A percentile compares a stretch with the other conserved stretches of the same genome.
phyloP scores from a whole-genome alignment of 2,888 invertebrate species.

The Shargacucullia verbasci region DNA sequence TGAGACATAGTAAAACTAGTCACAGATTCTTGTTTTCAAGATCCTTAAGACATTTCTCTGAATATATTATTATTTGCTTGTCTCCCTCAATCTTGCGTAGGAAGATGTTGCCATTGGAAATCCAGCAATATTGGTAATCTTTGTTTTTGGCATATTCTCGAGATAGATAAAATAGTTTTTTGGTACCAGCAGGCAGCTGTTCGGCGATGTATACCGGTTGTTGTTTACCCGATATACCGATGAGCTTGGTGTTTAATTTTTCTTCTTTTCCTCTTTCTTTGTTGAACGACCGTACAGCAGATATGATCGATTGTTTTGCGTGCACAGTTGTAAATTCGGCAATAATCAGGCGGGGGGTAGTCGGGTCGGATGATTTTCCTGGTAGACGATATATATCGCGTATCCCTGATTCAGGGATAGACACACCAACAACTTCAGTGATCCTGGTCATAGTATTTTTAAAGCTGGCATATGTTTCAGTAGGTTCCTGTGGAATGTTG shows the following conservation, averaged over 20 bases:
- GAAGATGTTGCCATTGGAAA: neutral
- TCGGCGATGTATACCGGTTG: slow-evolving; percentile 1
- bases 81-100: neutral
- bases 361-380: neutral
- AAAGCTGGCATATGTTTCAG: neutral
- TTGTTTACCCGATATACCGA: slow-evolving; percentile 1
- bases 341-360: slow-evolving; percentile 7
- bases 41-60: neutral
- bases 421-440: slow-evolving; percentile 3
- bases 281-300: neutral
- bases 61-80: neutral
- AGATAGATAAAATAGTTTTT: slow-evolving; percentile 1
- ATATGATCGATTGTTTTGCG: slow-evolving; percentile 5
- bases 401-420: neutral
- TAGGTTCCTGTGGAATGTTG: slow-evolving; percentile 5
- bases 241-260: too few species aligned
- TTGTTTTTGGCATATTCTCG: neutral
- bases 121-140: neutral
- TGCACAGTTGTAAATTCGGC: slow-evolving; percentile 3
- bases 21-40: neutral
- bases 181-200: slow-evolving; percentile 1
- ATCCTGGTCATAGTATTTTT: too few species aligned
- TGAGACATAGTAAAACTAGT: too few species aligned
- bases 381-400: slow-evolving; percentile 15
- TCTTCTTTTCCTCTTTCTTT: neutral